Evolutionary conservation across 2,113 vertebrate genomes (phyloP), one percentile per base, ranked within the genome.

Genomic region (Columbina picui): DNA sequence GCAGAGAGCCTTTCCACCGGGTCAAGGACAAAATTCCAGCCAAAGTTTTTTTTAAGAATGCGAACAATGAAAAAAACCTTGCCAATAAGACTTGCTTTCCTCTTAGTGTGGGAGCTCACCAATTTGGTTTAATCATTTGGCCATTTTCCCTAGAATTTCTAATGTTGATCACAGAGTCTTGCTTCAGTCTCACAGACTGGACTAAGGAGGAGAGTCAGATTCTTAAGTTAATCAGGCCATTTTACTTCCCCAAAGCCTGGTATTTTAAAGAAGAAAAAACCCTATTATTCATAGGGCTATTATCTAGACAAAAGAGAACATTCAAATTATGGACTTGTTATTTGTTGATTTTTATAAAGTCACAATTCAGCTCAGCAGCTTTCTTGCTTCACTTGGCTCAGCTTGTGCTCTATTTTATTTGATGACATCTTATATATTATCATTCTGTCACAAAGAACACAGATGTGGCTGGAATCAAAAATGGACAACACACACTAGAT

Each of bases 41-140:
- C 68, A 94, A 82, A 4, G 2, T 39, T 53, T 85, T 93, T 96
- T 93, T 73, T 38, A 61, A 86, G 67, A 74, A 84, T 12, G 12
- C 12, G 52, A 93, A 93, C 94, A 97, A 95, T 94, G 60, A 67
- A 65, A 91, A 94, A 93, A 93, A 63, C 64, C 80, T 76, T 96
- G 90, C 73, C 89, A 94, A 6, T 77, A 88, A 74, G n/a, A 56
- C 22, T 76, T 76, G 60, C 25, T 88, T 95, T 95, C 89, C 89
- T 86, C 65, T 92, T 61, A n/a, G 26, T 68, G 57, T 94, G 50
- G 76, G 80, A 92, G 69, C 68, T 85, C 75, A 88, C 79, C 80
- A 12, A 89, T 84, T 84, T 93, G 36, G 76, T 92, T 43, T 78
- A 81, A 65, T 85, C 70, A 67, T 93, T 61, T 75, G 80, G 71